These are phyloP conservation scores for Python bivittatus DNA, from an alignment of 2,113 vertebrate species.

Conservation along the genomic window DNA sequence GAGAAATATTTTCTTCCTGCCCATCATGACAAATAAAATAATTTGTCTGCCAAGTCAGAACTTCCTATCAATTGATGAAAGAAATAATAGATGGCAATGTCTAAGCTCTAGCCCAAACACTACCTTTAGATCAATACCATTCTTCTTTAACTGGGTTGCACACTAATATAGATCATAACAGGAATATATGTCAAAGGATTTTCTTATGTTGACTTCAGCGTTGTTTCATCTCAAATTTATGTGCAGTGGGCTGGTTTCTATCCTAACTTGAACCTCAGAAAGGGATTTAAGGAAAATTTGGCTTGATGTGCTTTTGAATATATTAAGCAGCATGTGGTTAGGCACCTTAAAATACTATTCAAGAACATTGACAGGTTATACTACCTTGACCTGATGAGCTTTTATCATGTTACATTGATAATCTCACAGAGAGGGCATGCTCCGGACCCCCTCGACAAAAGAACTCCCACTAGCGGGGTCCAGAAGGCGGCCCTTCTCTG, in stretches of 20 bases:
- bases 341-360: not conserved
- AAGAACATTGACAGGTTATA: not conserved
- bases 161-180: not conserved
- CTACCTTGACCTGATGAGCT: not conserved
- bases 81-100: not conserved
- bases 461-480: too few relatives aligned
- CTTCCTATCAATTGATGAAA: not conserved
- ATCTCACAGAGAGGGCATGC: too few relatives aligned
- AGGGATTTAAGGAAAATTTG: not conserved
- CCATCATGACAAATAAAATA: not conserved
- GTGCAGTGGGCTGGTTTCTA: not conserved
- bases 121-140: not conserved
- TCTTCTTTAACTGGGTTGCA: not conserved
- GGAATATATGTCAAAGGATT: not conserved
- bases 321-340: not conserved
- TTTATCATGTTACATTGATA: not conserved
- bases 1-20: not conserved
- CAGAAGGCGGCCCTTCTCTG: too few relatives aligned
- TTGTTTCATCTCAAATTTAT: not conserved
- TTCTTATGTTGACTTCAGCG: not conserved
- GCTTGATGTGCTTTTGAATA: not conserved
- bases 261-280: not conserved
- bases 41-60: not conserved
- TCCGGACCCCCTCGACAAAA: too few relatives aligned
- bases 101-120: not conserved